Percentiles rank a stretch among this genome's conserved stretches.
phyloP scores from a whole-genome alignment of 2,113 vertebrate genomes.

The Menura novaehollandiae region DNA sequence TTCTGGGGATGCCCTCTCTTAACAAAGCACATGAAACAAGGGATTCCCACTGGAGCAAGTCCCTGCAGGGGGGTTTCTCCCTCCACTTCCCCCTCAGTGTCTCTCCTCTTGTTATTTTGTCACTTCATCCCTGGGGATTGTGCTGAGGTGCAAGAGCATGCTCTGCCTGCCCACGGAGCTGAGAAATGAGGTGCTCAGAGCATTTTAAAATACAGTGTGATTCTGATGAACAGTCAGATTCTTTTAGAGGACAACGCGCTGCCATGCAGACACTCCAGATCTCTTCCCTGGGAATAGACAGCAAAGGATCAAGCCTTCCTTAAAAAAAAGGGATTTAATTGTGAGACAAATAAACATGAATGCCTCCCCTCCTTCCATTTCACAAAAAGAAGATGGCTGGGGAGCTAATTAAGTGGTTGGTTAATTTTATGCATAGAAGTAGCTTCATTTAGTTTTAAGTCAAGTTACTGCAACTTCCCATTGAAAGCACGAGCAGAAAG shows the following conservation, averaged over 20 bases:
- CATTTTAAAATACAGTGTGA: background rate
- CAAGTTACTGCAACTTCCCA: background rate
- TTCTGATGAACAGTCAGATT: background rate
- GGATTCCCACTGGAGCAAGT: background rate
- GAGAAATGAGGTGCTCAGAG: background rate
- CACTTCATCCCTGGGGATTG: background rate
- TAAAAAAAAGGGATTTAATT: background rate
- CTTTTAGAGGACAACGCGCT: background rate
- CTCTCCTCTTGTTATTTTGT: background rate
- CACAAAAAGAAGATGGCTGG: background rate
- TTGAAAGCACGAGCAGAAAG: background rate
- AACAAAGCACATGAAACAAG: background rate
- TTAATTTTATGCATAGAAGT: background rate
- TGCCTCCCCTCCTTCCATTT: background rate
- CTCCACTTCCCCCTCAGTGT: background rate
- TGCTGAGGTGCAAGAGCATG: background rate
- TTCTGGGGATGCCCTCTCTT: background rate
- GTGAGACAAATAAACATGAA: background rate
- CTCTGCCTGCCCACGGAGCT: background rate
- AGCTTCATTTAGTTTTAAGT: background rate
- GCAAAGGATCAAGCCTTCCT: background rate
- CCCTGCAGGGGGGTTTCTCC: background rate
- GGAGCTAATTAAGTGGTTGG: constrained; percentile 6
- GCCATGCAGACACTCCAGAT: background rate
- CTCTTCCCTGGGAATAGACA: background rate